These are phyloP conservation scores for Rafetus swinhoei DNA, from an alignment of 2,113 vertebrate species.

Conservation along the genomic window DNA sequence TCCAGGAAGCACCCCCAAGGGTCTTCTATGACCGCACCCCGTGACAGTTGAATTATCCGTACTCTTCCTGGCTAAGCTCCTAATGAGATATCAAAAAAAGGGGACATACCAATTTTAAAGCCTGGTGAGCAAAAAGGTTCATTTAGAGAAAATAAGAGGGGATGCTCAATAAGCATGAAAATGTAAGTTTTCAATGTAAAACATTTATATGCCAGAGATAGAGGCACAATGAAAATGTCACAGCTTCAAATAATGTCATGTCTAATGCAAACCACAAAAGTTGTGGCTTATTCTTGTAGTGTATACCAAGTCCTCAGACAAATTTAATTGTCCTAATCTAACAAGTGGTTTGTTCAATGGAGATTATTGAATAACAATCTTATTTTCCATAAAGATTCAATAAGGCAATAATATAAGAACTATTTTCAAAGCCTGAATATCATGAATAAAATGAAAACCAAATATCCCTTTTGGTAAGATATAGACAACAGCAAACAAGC, in stretches of 20 bases:
- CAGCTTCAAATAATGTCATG: background rate
- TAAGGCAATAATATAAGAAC: background rate
- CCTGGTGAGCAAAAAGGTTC: constrained; percentile 46
- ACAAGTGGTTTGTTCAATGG: background rate
- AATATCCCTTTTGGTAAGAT: background rate
- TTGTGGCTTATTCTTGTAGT: background rate
- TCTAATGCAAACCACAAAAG: background rate
- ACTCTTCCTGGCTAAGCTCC: constrained; percentile 46
- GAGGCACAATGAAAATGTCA: constrained; percentile 4
- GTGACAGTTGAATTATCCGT: constrained; percentile 28
- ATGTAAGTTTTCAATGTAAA: constrained; percentile 52
- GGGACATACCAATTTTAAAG: constrained; percentile 57
- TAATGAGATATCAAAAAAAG: constrained; percentile 56
- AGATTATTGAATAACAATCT: background rate
- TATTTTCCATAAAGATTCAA: constrained; percentile 34
- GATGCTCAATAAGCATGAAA: constrained; percentile 53
- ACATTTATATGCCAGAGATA: constrained; percentile 26
- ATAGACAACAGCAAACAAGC: background rate
- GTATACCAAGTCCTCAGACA: background rate
- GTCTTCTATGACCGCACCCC: too few relatives aligned
- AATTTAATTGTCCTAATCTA: background rate
- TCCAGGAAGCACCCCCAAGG: too few relatives aligned
- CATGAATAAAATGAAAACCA: background rate
- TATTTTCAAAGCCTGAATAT: background rate
- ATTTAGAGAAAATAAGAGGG: constrained; percentile 48